These are phyloP conservation scores for Nerophis lumbriciformis DNA, from an alignment of 2,113 vertebrate species.

Conservation along the genomic window DNA sequence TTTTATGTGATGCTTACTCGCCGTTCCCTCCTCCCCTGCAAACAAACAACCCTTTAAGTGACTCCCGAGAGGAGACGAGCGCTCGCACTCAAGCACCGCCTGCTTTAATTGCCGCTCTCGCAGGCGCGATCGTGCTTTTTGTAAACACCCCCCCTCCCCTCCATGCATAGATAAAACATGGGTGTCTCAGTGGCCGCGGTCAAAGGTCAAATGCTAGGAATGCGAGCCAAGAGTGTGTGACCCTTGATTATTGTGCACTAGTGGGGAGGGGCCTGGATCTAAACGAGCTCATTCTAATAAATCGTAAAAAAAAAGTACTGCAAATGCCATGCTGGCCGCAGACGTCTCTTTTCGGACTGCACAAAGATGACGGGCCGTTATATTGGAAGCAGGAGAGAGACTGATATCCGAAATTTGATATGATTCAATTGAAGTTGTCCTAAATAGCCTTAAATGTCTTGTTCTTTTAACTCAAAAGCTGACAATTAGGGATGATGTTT, in stretches of 20 bases:
- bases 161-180: constrained; percentile 4
- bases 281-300: background rate
- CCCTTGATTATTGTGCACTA: background rate
- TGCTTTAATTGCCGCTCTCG: constrained; percentile 46
- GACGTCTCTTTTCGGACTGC: no score
- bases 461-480: no score
- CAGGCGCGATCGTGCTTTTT: background rate
- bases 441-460: no score
- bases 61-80: constrained; percentile 27
- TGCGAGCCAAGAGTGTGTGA: background rate
- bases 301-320: background rate
- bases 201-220: no score
- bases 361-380: no score
- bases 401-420: no score
- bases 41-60: constrained; percentile 37
- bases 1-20: background rate
- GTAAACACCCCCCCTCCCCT: background rate
- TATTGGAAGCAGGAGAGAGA: no score
- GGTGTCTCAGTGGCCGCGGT: no score
- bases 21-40: background rate
- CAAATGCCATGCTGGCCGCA: background rate
- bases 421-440: no score
- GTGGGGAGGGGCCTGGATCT: background rate
- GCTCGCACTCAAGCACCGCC: constrained; percentile 14
- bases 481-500: no score